Percentiles rank a stretch among this genome's conserved stretches.
Conservation (phyloP, 2,888 invertebrate genomes). For the Dynastes grantii region DNA sequence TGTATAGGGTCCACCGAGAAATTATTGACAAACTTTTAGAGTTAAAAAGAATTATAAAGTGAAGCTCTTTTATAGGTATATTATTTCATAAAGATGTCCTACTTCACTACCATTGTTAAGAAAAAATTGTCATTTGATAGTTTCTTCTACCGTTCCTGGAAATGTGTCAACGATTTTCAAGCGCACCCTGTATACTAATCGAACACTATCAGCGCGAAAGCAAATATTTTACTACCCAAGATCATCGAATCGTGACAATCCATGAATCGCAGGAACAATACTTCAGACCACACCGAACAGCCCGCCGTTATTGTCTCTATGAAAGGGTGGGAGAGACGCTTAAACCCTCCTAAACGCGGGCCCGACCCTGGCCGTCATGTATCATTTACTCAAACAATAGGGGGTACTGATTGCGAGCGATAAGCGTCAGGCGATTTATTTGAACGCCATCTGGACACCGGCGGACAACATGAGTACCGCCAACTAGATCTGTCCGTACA, state of each 20-base stretch:
- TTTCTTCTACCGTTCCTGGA: no score
- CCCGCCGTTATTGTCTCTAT: not conserved
- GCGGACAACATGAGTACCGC: not conserved
- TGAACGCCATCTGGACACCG: not conserved
- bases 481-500: no score
- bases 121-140: no score
- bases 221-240: not conserved
- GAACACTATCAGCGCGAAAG: not conserved
- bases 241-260: conserved; percentile 4
- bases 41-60: no score
- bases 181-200: no score
- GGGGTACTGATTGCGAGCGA: not conserved
- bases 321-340: not conserved
- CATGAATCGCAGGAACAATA: conserved; percentile 6
- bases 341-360: not conserved
- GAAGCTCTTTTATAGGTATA: no score
- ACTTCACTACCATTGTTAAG: no score
- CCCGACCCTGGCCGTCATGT: not conserved
- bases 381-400: conserved; percentile 9
- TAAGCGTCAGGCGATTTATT: conserved; percentile 3
- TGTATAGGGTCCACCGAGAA: no score
- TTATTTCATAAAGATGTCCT: no score
- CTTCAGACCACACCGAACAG: not conserved
- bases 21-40: no score
- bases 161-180: no score